phyloP scores from a whole-genome alignment of 2,113 vertebrate genomes.

The Ranitomeya imitator region DNA sequence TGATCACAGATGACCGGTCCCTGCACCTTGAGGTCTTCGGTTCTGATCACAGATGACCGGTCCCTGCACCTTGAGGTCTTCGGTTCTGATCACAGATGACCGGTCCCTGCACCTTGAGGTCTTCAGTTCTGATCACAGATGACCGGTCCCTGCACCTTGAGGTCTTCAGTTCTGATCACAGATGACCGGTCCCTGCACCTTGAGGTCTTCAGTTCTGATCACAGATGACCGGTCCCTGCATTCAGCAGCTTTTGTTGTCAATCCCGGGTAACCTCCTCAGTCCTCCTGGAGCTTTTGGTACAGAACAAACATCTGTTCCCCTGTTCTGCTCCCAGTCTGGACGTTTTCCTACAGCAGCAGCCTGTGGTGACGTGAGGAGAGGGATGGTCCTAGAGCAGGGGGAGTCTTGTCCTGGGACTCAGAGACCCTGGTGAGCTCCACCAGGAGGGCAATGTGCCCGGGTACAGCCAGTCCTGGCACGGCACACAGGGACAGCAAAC shows the following conservation, averaged over 20 bases:
- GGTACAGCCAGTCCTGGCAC: not conserved
- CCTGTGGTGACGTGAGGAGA: not conserved
- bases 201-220: not conserved
- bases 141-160: not conserved
- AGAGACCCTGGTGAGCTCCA: not conserved
- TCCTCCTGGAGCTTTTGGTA: not conserved
- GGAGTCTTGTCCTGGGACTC: conserved; percentile 15
- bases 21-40: too few species aligned
- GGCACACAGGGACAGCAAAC: not conserved
- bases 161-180: not conserved
- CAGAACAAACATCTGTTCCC: not conserved
- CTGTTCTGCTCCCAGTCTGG: not conserved
- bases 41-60: too few species aligned
- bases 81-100: too few species aligned
- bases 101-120: too few species aligned
- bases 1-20: too few species aligned
- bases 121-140: too few species aligned
- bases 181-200: not conserved
- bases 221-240: too few species aligned
- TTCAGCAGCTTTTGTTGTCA: too few species aligned
- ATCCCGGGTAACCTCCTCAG: not conserved
- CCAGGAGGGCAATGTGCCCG: not conserved
- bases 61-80: too few species aligned
- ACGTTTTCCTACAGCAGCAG: not conserved
- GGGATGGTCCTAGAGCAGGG: not conserved